Percentiles rank a stretch among this genome's conserved stretches.
phyloP scores from a whole-genome alignment of 2,113 vertebrate species.

The Sardina pilchardus region DNA sequence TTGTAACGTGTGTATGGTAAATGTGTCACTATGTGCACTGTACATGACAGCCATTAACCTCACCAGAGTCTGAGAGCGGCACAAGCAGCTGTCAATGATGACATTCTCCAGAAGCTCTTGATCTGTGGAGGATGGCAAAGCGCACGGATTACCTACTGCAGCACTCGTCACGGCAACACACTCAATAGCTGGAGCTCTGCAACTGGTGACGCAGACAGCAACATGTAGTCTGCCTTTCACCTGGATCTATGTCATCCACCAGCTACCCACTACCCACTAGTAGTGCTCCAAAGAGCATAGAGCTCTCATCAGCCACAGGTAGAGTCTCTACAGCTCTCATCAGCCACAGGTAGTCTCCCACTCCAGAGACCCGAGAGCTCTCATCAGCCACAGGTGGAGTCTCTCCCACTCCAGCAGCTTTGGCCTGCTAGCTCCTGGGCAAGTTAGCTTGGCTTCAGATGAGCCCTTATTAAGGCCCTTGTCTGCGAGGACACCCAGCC shows the following conservation, averaged over 20 bases:
- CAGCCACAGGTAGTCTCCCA: neutral
- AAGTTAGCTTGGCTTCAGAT: no score
- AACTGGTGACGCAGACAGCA: no score
- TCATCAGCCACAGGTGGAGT: neutral
- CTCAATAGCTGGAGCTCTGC: no score
- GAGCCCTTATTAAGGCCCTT: no score
- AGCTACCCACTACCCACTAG: no score
- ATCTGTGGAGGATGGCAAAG: conserved; percentile 69
- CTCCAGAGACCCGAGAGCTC: neutral
- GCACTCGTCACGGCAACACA: conserved; percentile 28
- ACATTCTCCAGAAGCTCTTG: conserved; percentile 88
- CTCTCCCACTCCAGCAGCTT: neutral
- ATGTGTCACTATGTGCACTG: conserved; percentile 44
- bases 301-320: neutral
- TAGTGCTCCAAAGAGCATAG: neutral
- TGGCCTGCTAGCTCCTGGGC: neutral
- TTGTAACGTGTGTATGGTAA: conserved; percentile 35
- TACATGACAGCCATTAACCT: conserved; percentile 64
- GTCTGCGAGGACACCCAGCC: no score
- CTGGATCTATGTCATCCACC: no score
- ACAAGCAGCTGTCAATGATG: conserved; percentile 79
- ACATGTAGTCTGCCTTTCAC: no score
- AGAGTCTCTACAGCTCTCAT: neutral
- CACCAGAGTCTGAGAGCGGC: conserved; percentile 80
- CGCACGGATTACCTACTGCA: neutral